These are phyloP conservation scores for Xiphophorus couchianus DNA, from an alignment of 2,113 vertebrate species.

Conservation along the genomic window DNA sequence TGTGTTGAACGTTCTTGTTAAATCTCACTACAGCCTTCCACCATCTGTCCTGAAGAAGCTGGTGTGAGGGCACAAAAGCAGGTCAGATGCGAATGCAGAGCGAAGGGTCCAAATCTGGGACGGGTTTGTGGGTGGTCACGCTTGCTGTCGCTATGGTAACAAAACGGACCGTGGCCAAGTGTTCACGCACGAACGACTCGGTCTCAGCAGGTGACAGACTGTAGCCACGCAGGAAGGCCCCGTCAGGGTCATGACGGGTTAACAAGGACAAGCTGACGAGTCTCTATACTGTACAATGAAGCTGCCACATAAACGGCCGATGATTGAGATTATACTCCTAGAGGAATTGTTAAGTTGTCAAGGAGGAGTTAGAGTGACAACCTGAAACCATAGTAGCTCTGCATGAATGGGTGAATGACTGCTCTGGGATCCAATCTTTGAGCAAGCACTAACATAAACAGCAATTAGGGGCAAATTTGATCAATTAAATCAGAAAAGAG, in stretches of 20 bases:
- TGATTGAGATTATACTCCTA: slow-evolving; percentile 6
- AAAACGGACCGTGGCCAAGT: slow-evolving; percentile 36
- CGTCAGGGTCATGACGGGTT: slow-evolving; percentile 30
- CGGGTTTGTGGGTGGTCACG: slow-evolving; percentile 29
- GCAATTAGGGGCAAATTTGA: neutral
- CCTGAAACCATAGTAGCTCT: too few species aligned
- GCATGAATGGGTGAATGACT: too few species aligned
- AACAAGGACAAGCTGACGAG: slow-evolving; percentile 34
- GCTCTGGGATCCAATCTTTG: neutral
- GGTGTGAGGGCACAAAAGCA: slow-evolving; percentile 7
- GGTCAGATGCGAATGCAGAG: slow-evolving; percentile 22
- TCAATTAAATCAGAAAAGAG: neutral
- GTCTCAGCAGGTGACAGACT: slow-evolving; percentile 41
- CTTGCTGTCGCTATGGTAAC: slow-evolving; percentile 63
- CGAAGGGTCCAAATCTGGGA: slow-evolving; percentile 26
- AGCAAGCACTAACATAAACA: neutral
- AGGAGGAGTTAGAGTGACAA: too few species aligned
- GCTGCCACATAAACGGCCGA: slow-evolving; percentile 4
- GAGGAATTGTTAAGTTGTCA: neutral
- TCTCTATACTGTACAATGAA: slow-evolving; percentile 31
- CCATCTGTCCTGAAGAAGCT: neutral
- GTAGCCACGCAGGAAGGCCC: slow-evolving; percentile 27
- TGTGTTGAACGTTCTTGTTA: neutral
- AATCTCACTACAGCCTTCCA: neutral
- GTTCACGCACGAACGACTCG: slow-evolving; percentile 39